Base-by-base conservation (phyloP, 2,888 invertebrate genomes). In the Tetragonisca angustula region DNA sequence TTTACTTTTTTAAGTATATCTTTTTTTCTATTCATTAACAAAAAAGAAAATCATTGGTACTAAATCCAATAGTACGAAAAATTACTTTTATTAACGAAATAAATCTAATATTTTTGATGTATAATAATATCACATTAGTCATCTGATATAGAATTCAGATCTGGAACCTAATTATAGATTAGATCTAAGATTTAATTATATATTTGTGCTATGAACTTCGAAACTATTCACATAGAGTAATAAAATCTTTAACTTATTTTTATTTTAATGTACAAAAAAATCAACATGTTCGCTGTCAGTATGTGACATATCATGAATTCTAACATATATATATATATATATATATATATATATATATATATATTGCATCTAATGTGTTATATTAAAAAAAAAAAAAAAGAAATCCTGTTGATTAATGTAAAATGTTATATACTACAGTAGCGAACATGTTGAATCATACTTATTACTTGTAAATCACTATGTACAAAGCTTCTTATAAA, bases 81-180 rank as follows among this genome's bases (percentile, higher is more conserved):
- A 68, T 70, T 70, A 79, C 64, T 65, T 83, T 84, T 84, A 79
- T 86, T 83, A 83, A 78, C 59, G 64, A 79, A 76, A 74, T 75
- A 76, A 78, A 79, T 50, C 52, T 78, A 80, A 85, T 73, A 76
- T 79, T 82, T 79, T 73, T 76, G 32, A 67, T 76, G 68, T 78
- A 80, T 79, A 83, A 19, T 85, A 80, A 76, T 89, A 84, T 84
- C 82, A 87, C 80, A 85, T 88, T 81, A 76, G 67, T 36, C 62
- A 49, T 78, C 50, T 52, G 81, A 76, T 54, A 72, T 72, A 78
- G 56, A 83, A 71, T 68, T 81, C 9, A 36, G 36, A 36, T 36
- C 79, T 76, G 76, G 69, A n/a, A 62, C 67, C 65, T 68, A 71
- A 54, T 69, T 71, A 70, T 73, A 73, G 56, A 27, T 80, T 56